Evolutionary conservation across 2,797 vertebrate genomes (phyloP).

Genomic region (Amazona ochrocephala): DNA sequence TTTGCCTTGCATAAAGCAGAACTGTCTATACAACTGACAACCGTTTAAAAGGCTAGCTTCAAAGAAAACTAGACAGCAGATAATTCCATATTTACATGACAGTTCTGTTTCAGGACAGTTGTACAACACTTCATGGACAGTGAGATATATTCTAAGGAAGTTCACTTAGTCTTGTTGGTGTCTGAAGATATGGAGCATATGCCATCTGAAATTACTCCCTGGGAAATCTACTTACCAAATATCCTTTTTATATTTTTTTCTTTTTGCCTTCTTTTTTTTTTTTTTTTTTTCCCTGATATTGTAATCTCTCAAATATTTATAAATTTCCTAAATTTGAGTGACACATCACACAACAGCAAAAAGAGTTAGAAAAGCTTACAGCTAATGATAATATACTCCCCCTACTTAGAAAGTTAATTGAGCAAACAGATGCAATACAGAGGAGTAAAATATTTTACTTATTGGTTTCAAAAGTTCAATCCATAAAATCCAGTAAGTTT

Average conservation of each 20-base stretch:
- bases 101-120: neutral
- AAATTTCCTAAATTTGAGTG: neutral
- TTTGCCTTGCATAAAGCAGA: neutral
- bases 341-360: neutral
- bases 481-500: neutral
- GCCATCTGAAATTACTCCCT: neutral
- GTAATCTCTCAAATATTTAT: neutral
- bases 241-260: neutral
- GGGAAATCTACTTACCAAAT: neutral
- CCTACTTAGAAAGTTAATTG: neutral
- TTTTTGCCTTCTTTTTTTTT: rapidly evolving
- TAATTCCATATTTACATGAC: neutral
- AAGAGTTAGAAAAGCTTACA: neutral
- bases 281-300: neutral
- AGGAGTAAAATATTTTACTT: neutral
- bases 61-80: neutral
- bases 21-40: neutral
- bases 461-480: neutral
- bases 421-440: neutral
- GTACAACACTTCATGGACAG: neutral
- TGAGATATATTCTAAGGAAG: neutral
- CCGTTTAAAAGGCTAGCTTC: neutral
- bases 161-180: neutral
- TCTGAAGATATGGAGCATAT: neutral
- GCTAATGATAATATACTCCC: neutral